Conservation (phyloP, 1,140 invertebrate species). For the Drosophila erecta region DNA sequence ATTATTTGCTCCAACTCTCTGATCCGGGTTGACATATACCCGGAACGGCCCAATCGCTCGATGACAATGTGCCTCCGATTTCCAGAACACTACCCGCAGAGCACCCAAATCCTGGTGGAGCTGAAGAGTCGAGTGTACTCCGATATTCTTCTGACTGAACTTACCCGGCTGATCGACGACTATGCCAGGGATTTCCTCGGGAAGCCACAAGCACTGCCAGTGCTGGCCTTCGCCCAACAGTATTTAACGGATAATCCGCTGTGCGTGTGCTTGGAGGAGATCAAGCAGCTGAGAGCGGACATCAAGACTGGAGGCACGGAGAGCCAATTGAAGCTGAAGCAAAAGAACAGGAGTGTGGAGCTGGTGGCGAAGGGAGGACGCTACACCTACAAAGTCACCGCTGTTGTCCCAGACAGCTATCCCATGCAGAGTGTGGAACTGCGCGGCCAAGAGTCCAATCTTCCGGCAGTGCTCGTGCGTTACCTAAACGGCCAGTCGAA, state of each 20-base stretch:
- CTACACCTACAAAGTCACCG: conserved; percentile 87
- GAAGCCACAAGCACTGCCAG: conserved; percentile 86
- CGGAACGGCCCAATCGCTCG: conserved; percentile 86
- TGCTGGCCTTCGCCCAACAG: conserved; percentile 88
- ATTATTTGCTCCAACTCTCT: conserved; percentile 87
- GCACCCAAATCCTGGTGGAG: conserved; percentile 87
- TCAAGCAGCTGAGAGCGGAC: conserved; percentile 87
- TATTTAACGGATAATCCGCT: conserved; percentile 91
- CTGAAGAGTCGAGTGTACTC: conserved; percentile 90
- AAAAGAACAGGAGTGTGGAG: conserved; percentile 88
- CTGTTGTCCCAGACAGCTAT: conserved; percentile 89
- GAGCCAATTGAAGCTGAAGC: conserved; percentile 87
- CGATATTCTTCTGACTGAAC: conserved; percentile 87
- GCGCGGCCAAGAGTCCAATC: conserved; percentile 88
- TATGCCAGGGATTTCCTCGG: conserved; percentile 87
- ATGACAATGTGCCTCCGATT: conserved; percentile 89
- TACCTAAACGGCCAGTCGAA: conserved; percentile 88
- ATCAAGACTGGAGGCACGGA: conserved; percentile 63
- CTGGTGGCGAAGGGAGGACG: conserved; percentile 87
- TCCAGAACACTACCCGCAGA: conserved; percentile 87
- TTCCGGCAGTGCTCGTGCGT: conserved; percentile 87
- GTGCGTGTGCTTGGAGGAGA: conserved; percentile 91
- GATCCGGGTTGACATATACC: conserved; percentile 87
- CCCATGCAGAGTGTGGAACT: conserved; percentile 87
- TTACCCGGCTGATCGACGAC: conserved; percentile 88